These are phyloP conservation scores for Sminthurinus aureus DNA, from an alignment of 2,888 invertebrate species.

Conservation along the genomic window DNA sequence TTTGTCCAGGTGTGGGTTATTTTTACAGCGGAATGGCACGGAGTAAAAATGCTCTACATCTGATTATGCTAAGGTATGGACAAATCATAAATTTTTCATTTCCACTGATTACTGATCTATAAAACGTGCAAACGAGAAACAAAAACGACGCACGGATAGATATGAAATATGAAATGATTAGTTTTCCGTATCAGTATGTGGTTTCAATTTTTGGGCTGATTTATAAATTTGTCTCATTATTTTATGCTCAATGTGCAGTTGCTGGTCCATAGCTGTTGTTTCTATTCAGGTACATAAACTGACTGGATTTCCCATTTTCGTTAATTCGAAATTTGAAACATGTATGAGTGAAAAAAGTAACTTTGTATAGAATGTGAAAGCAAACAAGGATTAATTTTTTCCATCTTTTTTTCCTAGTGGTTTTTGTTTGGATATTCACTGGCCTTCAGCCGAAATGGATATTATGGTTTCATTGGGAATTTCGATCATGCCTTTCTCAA, in stretches of 20 bases:
- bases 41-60: constrained; percentile 49
- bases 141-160: background rate
- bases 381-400: background rate
- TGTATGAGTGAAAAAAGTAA: no score
- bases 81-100: no score
- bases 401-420: constrained; percentile 8
- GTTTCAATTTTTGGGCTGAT: background rate
- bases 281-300: constrained; percentile 49
- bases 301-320: background rate
- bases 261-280: constrained; percentile 55
- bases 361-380: no score
- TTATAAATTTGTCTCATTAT: background rate
- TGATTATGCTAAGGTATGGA: constrained; percentile 51
- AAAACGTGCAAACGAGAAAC: background rate
- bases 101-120: no score
- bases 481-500: constrained; percentile 48
- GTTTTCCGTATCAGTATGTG: background rate
- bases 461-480: constrained; percentile 46
- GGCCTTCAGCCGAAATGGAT: constrained; percentile 50
- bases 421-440: constrained; percentile 52
- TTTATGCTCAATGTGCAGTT: background rate
- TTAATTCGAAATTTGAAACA: background rate
- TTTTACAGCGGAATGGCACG: constrained; percentile 56
- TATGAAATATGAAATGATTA: background rate
- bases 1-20: constrained; percentile 39